Percentiles rank a stretch among this genome's conserved stretches.
Conservation (phyloP, 2,888 invertebrate genomes). For the Eupithecia pulchellata region DNA sequence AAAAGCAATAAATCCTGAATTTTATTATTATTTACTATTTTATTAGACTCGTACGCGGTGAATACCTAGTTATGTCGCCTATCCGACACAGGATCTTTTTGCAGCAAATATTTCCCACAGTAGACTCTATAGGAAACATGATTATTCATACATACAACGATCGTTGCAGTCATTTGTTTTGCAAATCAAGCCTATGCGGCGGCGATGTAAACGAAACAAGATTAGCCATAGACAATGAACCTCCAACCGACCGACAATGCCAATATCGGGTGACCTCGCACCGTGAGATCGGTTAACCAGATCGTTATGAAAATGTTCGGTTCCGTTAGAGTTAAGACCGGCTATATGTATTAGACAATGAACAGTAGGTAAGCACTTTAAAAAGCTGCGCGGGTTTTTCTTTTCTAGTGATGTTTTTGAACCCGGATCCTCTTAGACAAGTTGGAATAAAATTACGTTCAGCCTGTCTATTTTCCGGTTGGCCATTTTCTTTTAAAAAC, state of each 20-base stretch:
- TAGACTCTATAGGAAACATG: constrained; percentile 24
- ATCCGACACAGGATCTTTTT: neutral
- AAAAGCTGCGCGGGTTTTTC: neutral
- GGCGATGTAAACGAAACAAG: constrained; percentile 29
- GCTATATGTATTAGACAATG: constrained; percentile 4
- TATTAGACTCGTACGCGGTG: neutral
- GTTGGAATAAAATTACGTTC: neutral
- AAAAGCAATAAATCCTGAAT: constrained; percentile 1
- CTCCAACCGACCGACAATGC: constrained; percentile 42
- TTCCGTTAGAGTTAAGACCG: constrained; percentile 6
- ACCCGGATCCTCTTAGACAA: neutral
- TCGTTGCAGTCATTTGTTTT: constrained; percentile 37
- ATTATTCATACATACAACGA: constrained; percentile 29
- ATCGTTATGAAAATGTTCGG: constrained; percentile 41
- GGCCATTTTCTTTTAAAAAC: too few species aligned
- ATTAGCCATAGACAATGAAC: constrained; percentile 32
- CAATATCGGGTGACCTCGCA: constrained; percentile 49
- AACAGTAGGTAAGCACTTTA: constrained; percentile 5
- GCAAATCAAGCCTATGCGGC: constrained; percentile 26
- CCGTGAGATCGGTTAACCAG: constrained; percentile 50
- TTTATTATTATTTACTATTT: too few species aligned
- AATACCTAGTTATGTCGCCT: neutral
- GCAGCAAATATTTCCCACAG: neutral
- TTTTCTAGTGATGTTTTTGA: neutral
- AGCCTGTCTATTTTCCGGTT: too few species aligned